Evolutionary conservation across 53 echinoderm and acorn worm species (phyloP), one percentile per base, ranked within the genome.

Genomic region (Crossaster papposus): DNA sequence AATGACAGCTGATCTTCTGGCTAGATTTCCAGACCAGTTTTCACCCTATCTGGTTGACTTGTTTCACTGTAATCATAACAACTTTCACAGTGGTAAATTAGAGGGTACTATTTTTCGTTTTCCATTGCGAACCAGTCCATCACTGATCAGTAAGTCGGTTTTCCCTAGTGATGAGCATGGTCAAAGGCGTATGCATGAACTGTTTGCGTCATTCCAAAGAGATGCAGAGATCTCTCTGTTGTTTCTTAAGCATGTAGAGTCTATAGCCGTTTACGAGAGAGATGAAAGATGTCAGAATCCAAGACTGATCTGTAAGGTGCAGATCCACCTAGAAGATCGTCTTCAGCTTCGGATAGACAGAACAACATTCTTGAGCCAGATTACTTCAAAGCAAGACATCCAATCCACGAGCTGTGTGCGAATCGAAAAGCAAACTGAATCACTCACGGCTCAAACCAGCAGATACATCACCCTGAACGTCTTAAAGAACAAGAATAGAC

Each of bases 51-150:
- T 64, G 0, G 31, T 88, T 14, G 85, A 88, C 20, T 54, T 77
- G 53, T 65, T 76, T n/a, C 62, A 82, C 38, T 64, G 91, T 14
- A 33, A 64, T 13, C 13, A 79, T 14, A 8, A 54, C 31, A 72
- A 68, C 38, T 90, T 93, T 64, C 54, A 76, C 30, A 72, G 26
- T 51, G 86, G 79, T 14, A 23, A 58, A 36, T 92, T 96, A 58
- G 77, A 93, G 23, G 98, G 98, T 18, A 94, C 98, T 0, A 22
- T 98, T 26, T 96, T 98, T 53, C 93, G 98, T 10, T 98, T 98
- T 51, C 98, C 98, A 1, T 72, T 98, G 34, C 93, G 97, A 24
- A 78, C 23, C 35, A n/a, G 36, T 14, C 33, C 89, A 0, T 88
- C 94, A 31, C n/a, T 26, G 20, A 53, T 97, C 55, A 93, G 93